Percentiles rank a stretch among this genome's conserved stretches.
These are phyloP conservation scores for Rotaria macrura DNA, from an alignment of 2,888 invertebrate species.

Conservation along the genomic window DNA sequence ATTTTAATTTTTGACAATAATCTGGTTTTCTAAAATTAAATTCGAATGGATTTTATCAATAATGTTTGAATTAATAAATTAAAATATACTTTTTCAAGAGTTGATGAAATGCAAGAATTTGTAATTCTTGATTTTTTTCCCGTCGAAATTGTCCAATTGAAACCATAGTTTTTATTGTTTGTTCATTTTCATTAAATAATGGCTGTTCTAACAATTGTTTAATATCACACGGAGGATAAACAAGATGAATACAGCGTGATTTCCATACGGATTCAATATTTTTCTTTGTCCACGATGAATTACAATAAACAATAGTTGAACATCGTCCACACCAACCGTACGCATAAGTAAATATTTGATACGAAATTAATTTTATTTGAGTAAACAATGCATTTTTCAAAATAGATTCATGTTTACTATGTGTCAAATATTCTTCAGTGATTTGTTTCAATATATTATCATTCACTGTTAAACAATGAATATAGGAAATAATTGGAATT, in stretches of 20 bases:
- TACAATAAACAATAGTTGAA: conserved; percentile 73
- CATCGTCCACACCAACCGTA: conserved; percentile 69
- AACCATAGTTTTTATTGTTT: conserved; percentile 59
- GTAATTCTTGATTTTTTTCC: conserved; percentile 89
- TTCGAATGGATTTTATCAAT: neutral
- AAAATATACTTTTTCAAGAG: conserved; percentile 53
- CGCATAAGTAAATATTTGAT: conserved; percentile 72
- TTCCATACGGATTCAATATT: conserved; percentile 69
- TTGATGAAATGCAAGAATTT: conserved; percentile 59
- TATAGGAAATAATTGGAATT: conserved; percentile 71
- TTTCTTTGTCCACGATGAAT: conserved; percentile 88
- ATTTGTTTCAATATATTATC: conserved; percentile 78
- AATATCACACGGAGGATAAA: conserved; percentile 91
- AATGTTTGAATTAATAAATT: conserved; percentile 39
- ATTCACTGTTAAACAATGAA: conserved; percentile 89
- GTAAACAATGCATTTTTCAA: conserved; percentile 71
- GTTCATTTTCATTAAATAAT: conserved; percentile 34
- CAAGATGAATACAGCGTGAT: conserved; percentile 47
- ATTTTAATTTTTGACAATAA: neutral
- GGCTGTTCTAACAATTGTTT: conserved; percentile 56
- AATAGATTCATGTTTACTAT: conserved; percentile 73
- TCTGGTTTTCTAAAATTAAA: neutral
- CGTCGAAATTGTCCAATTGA: conserved; percentile 87
- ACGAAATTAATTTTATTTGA: conserved; percentile 72
- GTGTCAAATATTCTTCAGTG: conserved; percentile 60